Percentiles rank a stretch among this genome's conserved stretches.
Conservation (phyloP, 2,888 invertebrate genomes). For the Drosophila atripex region DNA sequence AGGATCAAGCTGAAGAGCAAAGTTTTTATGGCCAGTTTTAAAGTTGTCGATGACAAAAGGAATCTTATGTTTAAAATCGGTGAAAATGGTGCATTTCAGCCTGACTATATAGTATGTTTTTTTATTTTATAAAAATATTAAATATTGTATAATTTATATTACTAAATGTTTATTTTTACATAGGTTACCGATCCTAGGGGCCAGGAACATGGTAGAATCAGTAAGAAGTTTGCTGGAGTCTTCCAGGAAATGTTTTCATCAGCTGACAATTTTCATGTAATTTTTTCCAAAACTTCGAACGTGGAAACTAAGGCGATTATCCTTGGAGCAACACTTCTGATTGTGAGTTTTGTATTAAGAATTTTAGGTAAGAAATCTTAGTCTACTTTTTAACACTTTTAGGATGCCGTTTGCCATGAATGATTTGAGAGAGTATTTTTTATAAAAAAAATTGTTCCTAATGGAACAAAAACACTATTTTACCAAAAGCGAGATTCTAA, state of each 20-base stretch:
- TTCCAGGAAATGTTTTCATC: background rate
- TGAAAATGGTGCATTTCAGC: background rate
- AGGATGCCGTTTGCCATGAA: conserved; percentile 1
- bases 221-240: background rate
- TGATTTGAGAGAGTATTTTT: background rate
- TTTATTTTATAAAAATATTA: background rate
- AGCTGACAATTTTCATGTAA: background rate
- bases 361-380: background rate
- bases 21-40: background rate
- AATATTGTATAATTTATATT: too few species aligned
- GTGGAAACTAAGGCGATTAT: conserved; percentile 1
- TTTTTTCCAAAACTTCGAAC: background rate
- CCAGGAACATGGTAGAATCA: background rate
- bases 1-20: background rate
- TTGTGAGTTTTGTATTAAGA: background rate
- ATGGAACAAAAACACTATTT: background rate
- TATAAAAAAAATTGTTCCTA: background rate
- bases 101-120: background rate
- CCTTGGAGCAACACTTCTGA: background rate
- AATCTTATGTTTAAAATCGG: background rate
- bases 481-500: background rate
- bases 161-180: background rate
- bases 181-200: background rate
- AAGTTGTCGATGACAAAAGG: background rate
- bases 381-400: background rate